Base-by-base conservation (phyloP, 92 coral and sea anemone genomes). In the Parazoanthus swiftii region DNA sequence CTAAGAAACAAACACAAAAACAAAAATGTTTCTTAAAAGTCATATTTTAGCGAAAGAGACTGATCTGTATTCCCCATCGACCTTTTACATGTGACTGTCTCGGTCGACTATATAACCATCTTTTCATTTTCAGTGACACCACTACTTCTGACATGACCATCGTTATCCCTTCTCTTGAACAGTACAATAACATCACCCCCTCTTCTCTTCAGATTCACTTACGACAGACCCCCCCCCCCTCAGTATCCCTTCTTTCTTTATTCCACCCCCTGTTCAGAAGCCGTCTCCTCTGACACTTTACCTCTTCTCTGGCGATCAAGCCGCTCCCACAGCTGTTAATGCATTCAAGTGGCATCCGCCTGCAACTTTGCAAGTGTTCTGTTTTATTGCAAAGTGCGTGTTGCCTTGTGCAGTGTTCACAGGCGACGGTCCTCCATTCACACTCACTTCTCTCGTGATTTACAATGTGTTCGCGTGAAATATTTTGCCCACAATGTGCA, bases 361-460 rank as follows among this genome's bases (percentile, higher is more conserved):
- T 81, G 85, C 85, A 81, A 13, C 33, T 39, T 8, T 20, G 33
- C 35, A 81, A 63, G n/a, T 81, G 85, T 14, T 81, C 85, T 20
- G 74, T 37, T 37, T 35, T 35, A 7, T 10, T 81, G 56, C 85
- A 59, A 21, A 63, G 16, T 36, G 85, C 74, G 26, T 36, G 54
- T 33, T 37, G 74, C 5, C 18, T 16, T 16, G 74, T 56, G 72
- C 85, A 81, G 29, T 81, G 15, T 39, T 63, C 74, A 38, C 85
- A 81, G 3, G 85, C 23, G 8, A 81, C 74, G 46, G 36, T 58
- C 58, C 85, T 36, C 74, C 74, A 81, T 65, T 81, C 85, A 13
- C 85, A 81, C 39, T 59, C 85, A 18, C 26, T 21, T 65, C 73
- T 81, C 35, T 81, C 85, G 85, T 81, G 85, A 9, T 81, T 58